Conservation (phyloP, 2,113 vertebrate species). For the Carollia perspicillata region DNA sequence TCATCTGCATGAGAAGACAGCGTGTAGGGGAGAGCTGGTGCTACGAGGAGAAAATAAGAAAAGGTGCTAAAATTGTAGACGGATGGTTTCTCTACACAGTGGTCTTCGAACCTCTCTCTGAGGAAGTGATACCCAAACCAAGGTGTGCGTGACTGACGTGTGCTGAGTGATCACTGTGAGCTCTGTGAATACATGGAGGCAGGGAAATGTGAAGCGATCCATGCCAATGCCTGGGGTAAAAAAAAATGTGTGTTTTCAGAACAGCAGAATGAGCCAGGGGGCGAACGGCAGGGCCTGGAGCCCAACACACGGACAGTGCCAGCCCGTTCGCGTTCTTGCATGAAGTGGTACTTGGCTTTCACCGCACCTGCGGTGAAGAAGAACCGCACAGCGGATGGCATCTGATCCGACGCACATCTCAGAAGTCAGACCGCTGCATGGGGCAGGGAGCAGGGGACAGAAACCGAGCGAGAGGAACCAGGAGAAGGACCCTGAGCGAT, state of each 20-base stretch:
- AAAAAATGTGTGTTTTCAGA: not conserved
- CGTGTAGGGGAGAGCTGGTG: no score
- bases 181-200: not conserved
- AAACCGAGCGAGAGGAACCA: not conserved
- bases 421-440: fast-evolving
- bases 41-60: not conserved
- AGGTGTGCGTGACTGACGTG: not conserved
- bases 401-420: fast-evolving
- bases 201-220: no score
- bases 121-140: not conserved
- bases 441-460: not conserved
- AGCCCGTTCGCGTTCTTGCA: fast-evolving
- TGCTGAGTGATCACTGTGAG: no score
- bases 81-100: not conserved
- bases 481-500: no score
- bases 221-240: fast-evolving
- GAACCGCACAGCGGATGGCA: fast-evolving
- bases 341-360: not conserved
- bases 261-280: not conserved
- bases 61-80: not conserved
- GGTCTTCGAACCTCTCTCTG: not conserved
- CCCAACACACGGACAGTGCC: not conserved
- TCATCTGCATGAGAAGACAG: not conserved
- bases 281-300: no score
- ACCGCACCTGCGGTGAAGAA: fast-evolving